Evolutionary conservation across 30 jellyfish, hydroid and myxozoan genomes (phyloP).

Genomic region (Chironex yamaguchii): DNA sequence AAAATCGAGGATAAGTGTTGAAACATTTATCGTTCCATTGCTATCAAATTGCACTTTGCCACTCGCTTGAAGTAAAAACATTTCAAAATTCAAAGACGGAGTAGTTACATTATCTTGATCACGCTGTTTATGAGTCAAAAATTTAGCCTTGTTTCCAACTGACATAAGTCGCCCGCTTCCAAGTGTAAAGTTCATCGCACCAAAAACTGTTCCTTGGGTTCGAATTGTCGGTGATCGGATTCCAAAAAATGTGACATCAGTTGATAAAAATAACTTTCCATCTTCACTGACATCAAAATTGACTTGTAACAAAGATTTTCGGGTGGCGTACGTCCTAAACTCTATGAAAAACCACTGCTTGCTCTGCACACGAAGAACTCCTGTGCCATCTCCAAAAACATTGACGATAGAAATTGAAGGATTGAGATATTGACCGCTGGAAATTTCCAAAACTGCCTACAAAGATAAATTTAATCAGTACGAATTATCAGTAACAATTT

Average conservation of each 20-base stretch:
- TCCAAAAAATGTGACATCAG: conserved; percentile 51
- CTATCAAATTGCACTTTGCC: too few species aligned
- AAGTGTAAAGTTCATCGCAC: conserved; percentile 59
- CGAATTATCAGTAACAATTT: not conserved
- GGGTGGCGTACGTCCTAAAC: conserved; percentile 42
- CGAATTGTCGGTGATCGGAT: conserved; percentile 29
- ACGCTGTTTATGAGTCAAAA: too few species aligned
- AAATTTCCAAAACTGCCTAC: conserved; percentile 57
- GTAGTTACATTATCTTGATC: too few species aligned
- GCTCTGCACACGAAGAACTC: conserved; percentile 23
- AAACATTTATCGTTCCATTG: too few species aligned
- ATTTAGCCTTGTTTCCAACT: too few species aligned
- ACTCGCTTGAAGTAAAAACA: too few species aligned
- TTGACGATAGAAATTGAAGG: conserved; percentile 52
- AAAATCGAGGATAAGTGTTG: too few species aligned
- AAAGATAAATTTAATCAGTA: not conserved
- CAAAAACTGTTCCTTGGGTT: conserved; percentile 27
- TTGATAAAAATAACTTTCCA: conserved; percentile 35
- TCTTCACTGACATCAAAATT: conserved; percentile 24
- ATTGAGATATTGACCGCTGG: not conserved
- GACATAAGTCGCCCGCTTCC: conserved; percentile 49
- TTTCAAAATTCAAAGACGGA: too few species aligned
- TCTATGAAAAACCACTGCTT: conserved; percentile 59
- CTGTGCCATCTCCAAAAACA: conserved; percentile 44
- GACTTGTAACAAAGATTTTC: conserved; percentile 43